Evolutionary conservation across 2,888 invertebrate species (phyloP).

Genomic region (Alloplasta piceator): DNA sequence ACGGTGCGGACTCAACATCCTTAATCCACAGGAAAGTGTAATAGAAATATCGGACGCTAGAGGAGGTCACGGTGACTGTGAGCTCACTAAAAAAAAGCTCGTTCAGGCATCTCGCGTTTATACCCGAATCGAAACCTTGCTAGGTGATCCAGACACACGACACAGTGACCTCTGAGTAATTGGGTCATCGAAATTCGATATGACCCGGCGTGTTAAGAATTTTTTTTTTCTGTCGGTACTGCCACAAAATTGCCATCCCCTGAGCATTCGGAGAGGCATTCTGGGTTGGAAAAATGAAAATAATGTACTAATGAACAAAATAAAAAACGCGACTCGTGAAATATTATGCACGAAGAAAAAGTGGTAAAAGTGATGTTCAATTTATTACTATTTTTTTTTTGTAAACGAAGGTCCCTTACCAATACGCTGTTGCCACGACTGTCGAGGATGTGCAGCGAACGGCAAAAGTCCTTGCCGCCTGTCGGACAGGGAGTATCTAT

Average conservation of each 20-base stretch:
- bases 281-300: too few species aligned
- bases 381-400: conserved; percentile 12
- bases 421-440: conserved; percentile 86
- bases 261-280: background rate
- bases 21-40: background rate
- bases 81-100: conserved; percentile 3
- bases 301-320: background rate
- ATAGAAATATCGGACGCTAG: background rate
- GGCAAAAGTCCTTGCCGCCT: conserved; percentile 87
- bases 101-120: conserved; percentile 22
- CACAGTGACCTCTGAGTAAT: conserved; percentile 63
- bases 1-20: too few species aligned
- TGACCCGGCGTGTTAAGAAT: conserved; percentile 46
- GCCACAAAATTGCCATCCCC: background rate
- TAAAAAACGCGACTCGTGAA: background rate
- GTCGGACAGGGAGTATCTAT: conserved; percentile 86
- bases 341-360: background rate
- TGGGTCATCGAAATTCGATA: conserved; percentile 65
- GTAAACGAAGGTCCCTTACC: conserved; percentile 74
- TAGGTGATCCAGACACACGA: conserved; percentile 61
- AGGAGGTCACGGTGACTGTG: background rate
- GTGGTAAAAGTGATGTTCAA: conserved; percentile 26
- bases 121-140: conserved; percentile 45
- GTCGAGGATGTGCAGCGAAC: conserved; percentile 87
- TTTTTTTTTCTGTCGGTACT: conserved; percentile 22